A percentile compares a stretch with the other conserved stretches of the same genome.
Conservation (phyloP, 2,113 vertebrate genomes). For the Pao palembangensis region DNA sequence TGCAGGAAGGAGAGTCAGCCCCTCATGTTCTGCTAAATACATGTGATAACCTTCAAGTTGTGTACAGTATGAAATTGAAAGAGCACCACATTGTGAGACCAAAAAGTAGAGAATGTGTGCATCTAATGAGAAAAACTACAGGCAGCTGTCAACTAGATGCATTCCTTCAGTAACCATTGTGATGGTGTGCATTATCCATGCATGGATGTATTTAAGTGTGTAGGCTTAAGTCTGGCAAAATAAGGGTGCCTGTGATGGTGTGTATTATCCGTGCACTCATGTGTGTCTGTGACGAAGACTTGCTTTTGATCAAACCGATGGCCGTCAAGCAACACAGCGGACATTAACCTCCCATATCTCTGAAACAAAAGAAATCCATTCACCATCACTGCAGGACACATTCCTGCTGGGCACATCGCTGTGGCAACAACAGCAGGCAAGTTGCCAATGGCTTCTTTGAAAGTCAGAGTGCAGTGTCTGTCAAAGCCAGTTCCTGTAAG, state of each 20-base stretch:
- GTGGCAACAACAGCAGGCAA: slow-evolving; percentile 57
- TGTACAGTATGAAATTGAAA: slow-evolving; percentile 3
- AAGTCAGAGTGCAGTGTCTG: slow-evolving; percentile 42
- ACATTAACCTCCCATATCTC: slow-evolving; percentile 44
- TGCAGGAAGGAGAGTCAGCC: slow-evolving; percentile 6
- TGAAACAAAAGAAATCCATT: slow-evolving; percentile 56
- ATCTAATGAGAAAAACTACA: slow-evolving; percentile 21
- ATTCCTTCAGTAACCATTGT: slow-evolving; percentile 29
- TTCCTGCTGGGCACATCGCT: slow-evolving; percentile 61
- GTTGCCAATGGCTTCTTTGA: slow-evolving; percentile 44
- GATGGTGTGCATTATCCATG: slow-evolving; percentile 46
- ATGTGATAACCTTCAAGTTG: slow-evolving; percentile 1
- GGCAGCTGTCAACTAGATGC: slow-evolving; percentile 27
- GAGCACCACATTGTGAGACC: slow-evolving; percentile 57
- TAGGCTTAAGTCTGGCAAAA: slow-evolving; percentile 17
- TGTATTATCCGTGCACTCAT: slow-evolving; percentile 35
- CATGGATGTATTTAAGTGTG: slow-evolving; percentile 21
- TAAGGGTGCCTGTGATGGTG: slow-evolving; percentile 1
- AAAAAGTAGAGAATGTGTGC: slow-evolving; percentile 5
- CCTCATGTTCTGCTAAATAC: slow-evolving; percentile 13
- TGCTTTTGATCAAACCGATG: slow-evolving; percentile 50
- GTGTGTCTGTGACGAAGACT: slow-evolving; percentile 9
- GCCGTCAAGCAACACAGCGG: slow-evolving; percentile 45
- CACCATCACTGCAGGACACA: slow-evolving; percentile 55
- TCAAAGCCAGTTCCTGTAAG: slow-evolving; percentile 62